phyloP scores from a whole-genome alignment of 2,797 vertebrate genomes.

The Crossoptilon crossoptilon region DNA sequence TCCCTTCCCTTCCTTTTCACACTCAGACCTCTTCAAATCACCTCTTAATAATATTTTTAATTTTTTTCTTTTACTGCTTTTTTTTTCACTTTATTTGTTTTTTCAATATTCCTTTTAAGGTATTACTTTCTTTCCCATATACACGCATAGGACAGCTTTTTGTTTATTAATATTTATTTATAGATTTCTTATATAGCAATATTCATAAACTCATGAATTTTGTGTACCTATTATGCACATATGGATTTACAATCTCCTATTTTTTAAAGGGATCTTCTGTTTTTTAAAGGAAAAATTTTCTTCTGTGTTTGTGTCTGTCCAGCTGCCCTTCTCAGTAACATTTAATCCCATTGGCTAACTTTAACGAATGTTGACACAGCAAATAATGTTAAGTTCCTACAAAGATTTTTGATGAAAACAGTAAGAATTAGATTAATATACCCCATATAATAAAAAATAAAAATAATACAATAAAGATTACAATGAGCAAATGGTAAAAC shows the following conservation, averaged over 20 bases:
- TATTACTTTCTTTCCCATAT: neutral
- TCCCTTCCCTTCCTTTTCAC: neutral
- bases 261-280: neutral
- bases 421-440: neutral
- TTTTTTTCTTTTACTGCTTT: neutral
- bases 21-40: neutral
- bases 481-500: neutral
- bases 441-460: neutral
- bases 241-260: neutral
- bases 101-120: neutral
- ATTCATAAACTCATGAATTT: neutral
- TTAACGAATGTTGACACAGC: neutral
- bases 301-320: neutral
- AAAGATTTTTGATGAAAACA: neutral
- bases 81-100: accelerated
- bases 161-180: neutral
- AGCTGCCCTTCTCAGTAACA: neutral
- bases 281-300: neutral
- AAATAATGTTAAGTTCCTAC: neutral
- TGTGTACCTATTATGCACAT: neutral
- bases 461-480: neutral
- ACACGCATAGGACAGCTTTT: neutral
- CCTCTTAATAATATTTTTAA: neutral
- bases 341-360: neutral
- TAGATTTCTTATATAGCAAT: neutral